phyloP scores from a whole-genome alignment of 2,888 invertebrate species.

The Callosobruchus maculatus region DNA sequence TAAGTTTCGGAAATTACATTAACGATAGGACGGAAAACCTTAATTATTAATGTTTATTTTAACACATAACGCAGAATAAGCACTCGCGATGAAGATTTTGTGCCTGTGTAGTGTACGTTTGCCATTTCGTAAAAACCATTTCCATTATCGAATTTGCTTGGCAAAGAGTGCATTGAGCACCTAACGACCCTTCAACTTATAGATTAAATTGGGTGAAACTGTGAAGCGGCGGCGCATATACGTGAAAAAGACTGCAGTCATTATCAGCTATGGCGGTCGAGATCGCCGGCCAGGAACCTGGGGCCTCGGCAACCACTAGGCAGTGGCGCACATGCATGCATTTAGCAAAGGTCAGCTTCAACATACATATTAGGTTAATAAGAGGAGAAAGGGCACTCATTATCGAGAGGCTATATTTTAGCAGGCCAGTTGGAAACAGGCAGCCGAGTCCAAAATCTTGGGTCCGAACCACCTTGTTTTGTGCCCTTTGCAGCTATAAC shows the following conservation, averaged over 20 bases:
- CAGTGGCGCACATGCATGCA: background rate
- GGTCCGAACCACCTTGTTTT: too few relatives aligned
- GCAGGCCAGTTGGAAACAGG: too few relatives aligned
- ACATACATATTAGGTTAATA: too few relatives aligned
- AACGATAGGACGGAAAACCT: too few relatives aligned
- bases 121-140: background rate
- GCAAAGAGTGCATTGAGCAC: background rate
- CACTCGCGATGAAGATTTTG: background rate
- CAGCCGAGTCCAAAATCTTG: too few relatives aligned
- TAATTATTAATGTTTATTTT: too few relatives aligned
- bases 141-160: background rate
- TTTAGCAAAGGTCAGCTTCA: too few relatives aligned
- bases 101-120: background rate
- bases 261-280: constrained; percentile 38
- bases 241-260: constrained; percentile 42
- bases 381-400: too few relatives aligned
- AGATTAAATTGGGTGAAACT: background rate
- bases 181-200: background rate
- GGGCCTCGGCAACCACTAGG: background rate
- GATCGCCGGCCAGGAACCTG: constrained; percentile 32
- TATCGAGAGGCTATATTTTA: too few relatives aligned
- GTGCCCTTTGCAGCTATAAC: too few relatives aligned
- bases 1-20: too few relatives aligned
- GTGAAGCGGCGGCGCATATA: background rate
- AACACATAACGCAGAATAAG: background rate